Conservation (phyloP, 2,113 vertebrate genomes). For the Neoarius graeffei region DNA sequence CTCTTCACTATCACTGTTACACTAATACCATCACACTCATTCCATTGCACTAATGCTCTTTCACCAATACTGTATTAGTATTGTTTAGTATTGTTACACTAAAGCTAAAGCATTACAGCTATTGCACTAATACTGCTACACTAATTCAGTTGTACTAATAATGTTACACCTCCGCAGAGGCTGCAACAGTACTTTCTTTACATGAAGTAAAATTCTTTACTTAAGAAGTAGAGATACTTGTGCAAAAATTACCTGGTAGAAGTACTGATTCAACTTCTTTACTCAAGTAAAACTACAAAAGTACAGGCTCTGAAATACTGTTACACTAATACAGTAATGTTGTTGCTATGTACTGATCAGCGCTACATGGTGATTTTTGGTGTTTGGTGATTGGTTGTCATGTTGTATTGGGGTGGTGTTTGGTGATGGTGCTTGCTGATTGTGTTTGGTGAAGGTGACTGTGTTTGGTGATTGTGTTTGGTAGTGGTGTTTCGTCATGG, state of each 20-base stretch:
- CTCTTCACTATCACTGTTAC: background rate
- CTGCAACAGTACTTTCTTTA: too few species aligned
- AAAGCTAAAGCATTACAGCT: background rate
- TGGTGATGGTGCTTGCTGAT: background rate
- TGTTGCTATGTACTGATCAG: background rate
- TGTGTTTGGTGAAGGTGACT: too few species aligned
- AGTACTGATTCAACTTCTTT: too few species aligned
- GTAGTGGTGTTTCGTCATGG: too few species aligned
- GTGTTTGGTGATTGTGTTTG: background rate
- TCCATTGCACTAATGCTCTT: background rate
- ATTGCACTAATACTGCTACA: background rate
- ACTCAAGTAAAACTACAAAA: too few species aligned
- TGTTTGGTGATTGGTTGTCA: background rate
- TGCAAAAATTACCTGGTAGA: too few species aligned
- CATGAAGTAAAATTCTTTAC: too few species aligned
- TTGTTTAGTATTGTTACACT: background rate
- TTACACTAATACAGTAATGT: background rate
- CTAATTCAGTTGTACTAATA: background rate
- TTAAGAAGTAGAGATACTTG: too few species aligned
- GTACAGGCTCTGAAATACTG: background rate
- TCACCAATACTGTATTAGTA: background rate
- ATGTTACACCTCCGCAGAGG: background rate
- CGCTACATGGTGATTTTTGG: background rate
- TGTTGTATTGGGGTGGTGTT: background rate
- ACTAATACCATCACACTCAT: background rate